Percentiles rank a stretch among this genome's conserved stretches.
phyloP scores from a whole-genome alignment of 2,113 vertebrate genomes.

The Takifugu flavidus region DNA sequence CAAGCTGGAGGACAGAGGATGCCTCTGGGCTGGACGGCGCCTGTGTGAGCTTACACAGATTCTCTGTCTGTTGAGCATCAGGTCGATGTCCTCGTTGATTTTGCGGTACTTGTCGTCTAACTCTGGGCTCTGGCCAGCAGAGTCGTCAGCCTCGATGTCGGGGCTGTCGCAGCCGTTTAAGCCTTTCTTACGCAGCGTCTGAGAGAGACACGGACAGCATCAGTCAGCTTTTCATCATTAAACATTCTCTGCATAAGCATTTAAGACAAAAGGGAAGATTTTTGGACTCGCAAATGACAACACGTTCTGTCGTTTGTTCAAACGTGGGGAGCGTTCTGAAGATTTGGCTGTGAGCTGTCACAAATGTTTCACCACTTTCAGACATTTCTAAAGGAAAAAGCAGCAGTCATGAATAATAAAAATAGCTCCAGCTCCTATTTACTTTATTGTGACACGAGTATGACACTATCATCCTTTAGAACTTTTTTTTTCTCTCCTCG shows the following conservation, averaged over 20 bases:
- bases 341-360: too few species aligned
- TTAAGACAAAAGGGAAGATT: neutral
- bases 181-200: conserved; percentile 98
- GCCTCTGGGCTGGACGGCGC: neutral
- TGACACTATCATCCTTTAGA: neutral
- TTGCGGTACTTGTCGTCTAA: conserved; percentile 97
- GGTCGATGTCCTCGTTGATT: conserved; percentile 97
- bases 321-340: too few species aligned
- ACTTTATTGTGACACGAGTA: neutral
- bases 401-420: neutral
- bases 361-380: too few species aligned
- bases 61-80: conserved; percentile 98
- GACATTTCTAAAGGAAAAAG: neutral
- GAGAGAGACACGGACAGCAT: neutral
- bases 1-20: fast-evolving
- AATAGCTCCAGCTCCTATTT: neutral
- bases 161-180: conserved; percentile 97
- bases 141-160: conserved; percentile 96
- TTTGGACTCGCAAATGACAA: too few species aligned
- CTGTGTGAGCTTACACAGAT: conserved; percentile 86
- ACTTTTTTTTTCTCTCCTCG: too few species aligned
- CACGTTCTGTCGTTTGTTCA: too few species aligned
- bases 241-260: neutral
- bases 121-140: conserved; percentile 96
- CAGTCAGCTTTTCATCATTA: neutral